Base-by-base conservation (phyloP, 2,797 vertebrate genomes). In the Fringilla coelebs region DNA sequence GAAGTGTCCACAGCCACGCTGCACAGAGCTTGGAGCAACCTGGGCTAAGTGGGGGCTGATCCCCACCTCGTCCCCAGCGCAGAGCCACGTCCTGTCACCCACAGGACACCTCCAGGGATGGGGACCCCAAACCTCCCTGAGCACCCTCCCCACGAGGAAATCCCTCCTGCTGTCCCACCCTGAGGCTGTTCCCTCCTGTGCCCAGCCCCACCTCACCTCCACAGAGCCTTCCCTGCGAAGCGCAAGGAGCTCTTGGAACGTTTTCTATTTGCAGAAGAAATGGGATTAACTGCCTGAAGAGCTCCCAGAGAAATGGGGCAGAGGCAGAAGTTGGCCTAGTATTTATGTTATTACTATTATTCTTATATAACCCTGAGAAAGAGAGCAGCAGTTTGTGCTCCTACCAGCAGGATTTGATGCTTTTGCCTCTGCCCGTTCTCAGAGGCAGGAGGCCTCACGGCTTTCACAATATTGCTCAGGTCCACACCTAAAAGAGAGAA, bases 401-500 rank as follows among this genome's bases (percentile, higher is more conserved):
- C 45, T 96, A 99, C 99, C 99, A 98, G 98, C 66, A 99, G 95
- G 90, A 99, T 96, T 29, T 98, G 96, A 11, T 99, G 99, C 32
- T 96, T 98, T 90, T 98, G 98, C 60, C 98, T 98, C 34, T 98
- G 98, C 76, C 98, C 96, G 10, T 97, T 96, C 63, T 98, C 98
- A 31, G 97, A 97, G 55, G 97, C 89, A 22, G 80, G 89, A 76
- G 89, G 97, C 4, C 97, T 97, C 17, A 98, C 97, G 43, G 96
- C 97, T 97, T 99, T 99, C 66, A 99, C 98, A 57, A 99, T 99
- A 90, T 98, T 99, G 95, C 96, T 98, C 79, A 99, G 98, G 90
- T 99, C 98, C 80, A 99, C 99, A 82, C 99, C 99, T 99, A 95
- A 8, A 91, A 95, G 11, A 5, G 19, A n/a, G 28, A 45, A 25